A percentile compares a stretch with the other conserved stretches of the same genome.
Evolutionary conservation across 2,888 invertebrate genomes (phyloP).

Genomic region (Adelphocoris suturalis): DNA sequence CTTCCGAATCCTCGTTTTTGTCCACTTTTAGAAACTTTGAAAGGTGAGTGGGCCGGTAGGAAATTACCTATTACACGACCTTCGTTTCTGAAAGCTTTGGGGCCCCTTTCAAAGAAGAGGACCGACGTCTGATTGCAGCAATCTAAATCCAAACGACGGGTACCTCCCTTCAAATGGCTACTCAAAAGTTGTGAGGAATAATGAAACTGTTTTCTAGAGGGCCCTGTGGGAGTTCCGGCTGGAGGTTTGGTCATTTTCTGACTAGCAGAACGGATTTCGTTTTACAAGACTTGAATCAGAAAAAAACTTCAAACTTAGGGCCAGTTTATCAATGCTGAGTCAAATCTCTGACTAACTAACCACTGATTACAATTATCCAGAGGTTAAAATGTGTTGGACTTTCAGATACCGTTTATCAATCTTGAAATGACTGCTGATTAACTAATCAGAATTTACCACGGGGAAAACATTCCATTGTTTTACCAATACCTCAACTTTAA

Average conservation of each 20-base stretch:
- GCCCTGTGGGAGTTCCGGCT: slow-evolving; percentile 21
- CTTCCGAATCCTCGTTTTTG: slow-evolving; percentile 27
- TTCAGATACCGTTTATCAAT: too few species aligned
- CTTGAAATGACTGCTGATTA: too few species aligned
- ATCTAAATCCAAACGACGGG: slow-evolving; percentile 49
- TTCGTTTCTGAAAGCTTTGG: slow-evolving; percentile 52
- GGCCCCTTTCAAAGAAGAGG: slow-evolving; percentile 9
- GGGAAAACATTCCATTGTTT: too few species aligned
- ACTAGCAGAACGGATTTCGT: neutral
- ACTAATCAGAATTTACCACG: too few species aligned
- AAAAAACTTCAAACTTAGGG: too few species aligned
- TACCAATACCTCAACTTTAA: too few species aligned
- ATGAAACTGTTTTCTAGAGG: slow-evolving; percentile 49
- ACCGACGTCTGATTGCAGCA: slow-evolving; percentile 52
- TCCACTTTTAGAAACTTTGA: slow-evolving; percentile 19
- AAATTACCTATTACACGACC: slow-evolving; percentile 64
- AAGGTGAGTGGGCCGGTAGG: slow-evolving; percentile 40
- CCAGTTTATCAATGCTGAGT: too few species aligned
- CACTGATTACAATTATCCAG: too few species aligned
- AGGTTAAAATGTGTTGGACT: too few species aligned
- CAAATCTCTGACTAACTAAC: too few species aligned
- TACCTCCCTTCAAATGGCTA: slow-evolving; percentile 36
- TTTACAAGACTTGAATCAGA: too few species aligned
- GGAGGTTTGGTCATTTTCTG: neutral
- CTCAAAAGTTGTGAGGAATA: slow-evolving; percentile 35